Evolutionary conservation across 2,113 vertebrate genomes (phyloP).

Genomic region (Rhineura floridana): DNA sequence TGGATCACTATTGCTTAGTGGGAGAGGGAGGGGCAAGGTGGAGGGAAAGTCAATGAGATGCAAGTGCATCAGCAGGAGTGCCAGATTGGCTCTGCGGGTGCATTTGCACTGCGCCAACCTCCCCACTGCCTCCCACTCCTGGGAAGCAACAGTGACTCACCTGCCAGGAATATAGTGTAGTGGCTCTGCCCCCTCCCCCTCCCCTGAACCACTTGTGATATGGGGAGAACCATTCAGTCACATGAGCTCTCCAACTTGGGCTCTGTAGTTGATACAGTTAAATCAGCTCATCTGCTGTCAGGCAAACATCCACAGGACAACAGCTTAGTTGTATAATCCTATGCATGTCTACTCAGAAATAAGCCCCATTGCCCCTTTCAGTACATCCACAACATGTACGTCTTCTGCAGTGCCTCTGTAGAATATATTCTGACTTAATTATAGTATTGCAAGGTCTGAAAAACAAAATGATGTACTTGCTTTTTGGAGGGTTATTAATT

Average conservation of each 20-base stretch:
- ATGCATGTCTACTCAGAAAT: neutral
- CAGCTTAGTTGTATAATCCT: neutral
- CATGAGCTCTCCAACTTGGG: neutral
- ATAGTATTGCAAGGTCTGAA: slow-evolving; percentile 22
- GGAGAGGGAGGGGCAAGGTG: no score
- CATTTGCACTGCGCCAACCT: no score
- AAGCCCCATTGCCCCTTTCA: neutral
- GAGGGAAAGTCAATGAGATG: no score
- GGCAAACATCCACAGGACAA: neutral
- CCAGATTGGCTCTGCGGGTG: no score
- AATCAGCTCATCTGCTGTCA: neutral
- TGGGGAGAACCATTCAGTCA: neutral
- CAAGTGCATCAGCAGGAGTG: no score
- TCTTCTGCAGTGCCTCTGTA: slow-evolving; percentile 34
- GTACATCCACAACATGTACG: neutral
- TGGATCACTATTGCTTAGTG: no score
- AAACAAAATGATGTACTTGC: slow-evolving; percentile 34
- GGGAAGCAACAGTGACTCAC: no score
- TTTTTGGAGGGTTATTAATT: slow-evolving; percentile 48
- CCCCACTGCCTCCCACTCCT: no score
- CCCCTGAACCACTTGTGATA: no score
- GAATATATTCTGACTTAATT: neutral
- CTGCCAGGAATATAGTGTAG: no score
- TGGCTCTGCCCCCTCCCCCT: no score
- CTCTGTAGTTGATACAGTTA: neutral